Conservation (phyloP, 1,140 invertebrate genomes). For the Brachionus angularis region DNA sequence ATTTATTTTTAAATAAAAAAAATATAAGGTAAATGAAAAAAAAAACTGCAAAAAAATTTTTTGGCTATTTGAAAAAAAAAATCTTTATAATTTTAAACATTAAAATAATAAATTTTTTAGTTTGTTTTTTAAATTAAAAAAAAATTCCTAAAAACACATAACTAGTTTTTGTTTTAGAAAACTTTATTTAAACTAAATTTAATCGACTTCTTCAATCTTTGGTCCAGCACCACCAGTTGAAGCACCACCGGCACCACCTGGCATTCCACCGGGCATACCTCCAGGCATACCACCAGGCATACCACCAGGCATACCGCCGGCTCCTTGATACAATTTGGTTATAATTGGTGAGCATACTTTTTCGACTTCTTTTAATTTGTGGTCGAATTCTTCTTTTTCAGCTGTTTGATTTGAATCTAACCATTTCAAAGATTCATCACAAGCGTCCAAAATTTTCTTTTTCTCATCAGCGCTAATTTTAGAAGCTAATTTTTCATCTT, state of each 20-base stretch:
- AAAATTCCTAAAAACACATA: background rate
- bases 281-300: slow-evolving; percentile 1
- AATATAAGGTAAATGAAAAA: too few species aligned
- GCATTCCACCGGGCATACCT: slow-evolving; percentile 16
- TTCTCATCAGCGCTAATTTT: slow-evolving; percentile 76
- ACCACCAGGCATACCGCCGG: slow-evolving; percentile 46
- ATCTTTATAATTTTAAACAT: too few species aligned
- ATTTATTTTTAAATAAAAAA: too few species aligned
- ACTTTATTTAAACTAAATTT: slow-evolving; percentile 1
- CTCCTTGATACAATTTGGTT: slow-evolving; percentile 58
- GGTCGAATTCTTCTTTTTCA: slow-evolving; percentile 56
- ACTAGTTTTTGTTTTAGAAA: background rate
- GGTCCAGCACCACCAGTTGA: slow-evolving; percentile 34
- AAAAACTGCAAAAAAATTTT: too few species aligned
- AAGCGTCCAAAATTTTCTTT: slow-evolving; percentile 79
- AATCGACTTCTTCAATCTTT: slow-evolving; percentile 44
- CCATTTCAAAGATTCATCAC: slow-evolving; percentile 88
- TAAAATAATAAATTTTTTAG: too few species aligned
- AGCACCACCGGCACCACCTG: background rate
- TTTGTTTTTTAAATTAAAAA: too few species aligned
- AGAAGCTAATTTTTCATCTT: slow-evolving; percentile 66
- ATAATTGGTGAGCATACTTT: slow-evolving; percentile 59
- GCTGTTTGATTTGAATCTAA: slow-evolving; percentile 81
- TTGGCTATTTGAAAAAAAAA: too few species aligned
- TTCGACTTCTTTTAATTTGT: slow-evolving; percentile 57